These are phyloP conservation scores for Pteropus alecto DNA, from an alignment of 2,113 vertebrate species.

Conservation along the genomic window DNA sequence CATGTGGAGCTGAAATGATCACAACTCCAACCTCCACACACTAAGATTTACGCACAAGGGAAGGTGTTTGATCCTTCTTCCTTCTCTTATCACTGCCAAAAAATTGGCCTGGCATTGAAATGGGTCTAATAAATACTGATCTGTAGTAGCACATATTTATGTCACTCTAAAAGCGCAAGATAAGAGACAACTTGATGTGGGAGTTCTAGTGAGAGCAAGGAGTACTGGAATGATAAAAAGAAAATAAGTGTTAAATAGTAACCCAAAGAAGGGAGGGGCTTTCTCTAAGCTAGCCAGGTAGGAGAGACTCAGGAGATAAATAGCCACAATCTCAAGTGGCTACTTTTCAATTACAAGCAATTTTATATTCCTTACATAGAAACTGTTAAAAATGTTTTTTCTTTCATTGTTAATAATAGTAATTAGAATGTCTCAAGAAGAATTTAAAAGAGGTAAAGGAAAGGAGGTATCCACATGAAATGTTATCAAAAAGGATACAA, in stretches of 20 bases:
- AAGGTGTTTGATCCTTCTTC: background rate
- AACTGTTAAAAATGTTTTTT: background rate
- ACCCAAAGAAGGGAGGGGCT: background rate
- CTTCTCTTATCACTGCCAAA: background rate
- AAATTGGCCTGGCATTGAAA: background rate
- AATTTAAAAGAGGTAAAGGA: background rate
- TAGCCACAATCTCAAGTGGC: background rate
- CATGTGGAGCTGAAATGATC: background rate
- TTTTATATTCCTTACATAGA: background rate
- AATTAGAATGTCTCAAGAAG: background rate
- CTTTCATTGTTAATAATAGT: background rate
- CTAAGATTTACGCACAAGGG: background rate
- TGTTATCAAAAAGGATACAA: background rate
- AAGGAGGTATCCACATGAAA: background rate
- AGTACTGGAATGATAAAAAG: background rate
- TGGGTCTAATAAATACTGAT: background rate
- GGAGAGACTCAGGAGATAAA: background rate
- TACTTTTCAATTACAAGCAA: slow-evolving; percentile 6
- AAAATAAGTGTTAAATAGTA: background rate
- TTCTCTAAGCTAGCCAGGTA: background rate
- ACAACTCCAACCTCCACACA: background rate
- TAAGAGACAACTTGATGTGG: background rate
- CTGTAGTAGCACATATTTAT: background rate
- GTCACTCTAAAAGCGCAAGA: background rate
- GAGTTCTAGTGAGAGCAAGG: background rate